Conservation (phyloP, 2,888 invertebrate genomes). For the Deilephila elpenor region DNA sequence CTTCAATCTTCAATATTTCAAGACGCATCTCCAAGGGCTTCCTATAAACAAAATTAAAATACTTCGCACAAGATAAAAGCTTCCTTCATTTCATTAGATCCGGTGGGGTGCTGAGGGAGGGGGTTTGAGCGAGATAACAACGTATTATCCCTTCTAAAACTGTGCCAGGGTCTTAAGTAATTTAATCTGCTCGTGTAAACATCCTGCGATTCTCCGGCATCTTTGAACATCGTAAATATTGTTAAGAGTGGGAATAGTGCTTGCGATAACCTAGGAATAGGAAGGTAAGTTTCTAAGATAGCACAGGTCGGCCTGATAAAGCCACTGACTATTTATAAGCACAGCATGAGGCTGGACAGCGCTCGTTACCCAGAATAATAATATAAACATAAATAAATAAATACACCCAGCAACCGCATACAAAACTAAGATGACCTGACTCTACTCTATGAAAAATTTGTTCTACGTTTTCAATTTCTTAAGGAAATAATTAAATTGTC, state of each 20-base stretch:
- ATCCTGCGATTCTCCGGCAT: constrained; percentile 40
- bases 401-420: background rate
- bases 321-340: too few relatives aligned
- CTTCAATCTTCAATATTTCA: background rate
- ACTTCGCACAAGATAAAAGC: constrained; percentile 30
- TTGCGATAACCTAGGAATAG: constrained; percentile 31
- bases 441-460: too few relatives aligned
- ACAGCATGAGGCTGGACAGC: too few relatives aligned
- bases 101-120: constrained; percentile 50
- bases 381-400: background rate
- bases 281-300: background rate
- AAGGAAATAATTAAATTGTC: too few relatives aligned
- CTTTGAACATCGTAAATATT: constrained; percentile 14
- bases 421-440: too few relatives aligned
- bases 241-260: constrained; percentile 32
- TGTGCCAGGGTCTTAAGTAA: constrained; percentile 58
- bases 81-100: constrained; percentile 38
- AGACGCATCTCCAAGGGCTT: background rate
- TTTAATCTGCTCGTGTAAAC: constrained; percentile 59
- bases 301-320: too few relatives aligned
- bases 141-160: constrained; percentile 59
- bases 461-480: too few relatives aligned
- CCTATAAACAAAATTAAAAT: constrained; percentile 29
- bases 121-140: constrained; percentile 59
- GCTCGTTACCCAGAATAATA: too few relatives aligned